Evolutionary conservation across 1,140 invertebrate species (phyloP), one percentile per base, ranked within the genome.

Genomic region (Anoplolepis gracilipes): DNA sequence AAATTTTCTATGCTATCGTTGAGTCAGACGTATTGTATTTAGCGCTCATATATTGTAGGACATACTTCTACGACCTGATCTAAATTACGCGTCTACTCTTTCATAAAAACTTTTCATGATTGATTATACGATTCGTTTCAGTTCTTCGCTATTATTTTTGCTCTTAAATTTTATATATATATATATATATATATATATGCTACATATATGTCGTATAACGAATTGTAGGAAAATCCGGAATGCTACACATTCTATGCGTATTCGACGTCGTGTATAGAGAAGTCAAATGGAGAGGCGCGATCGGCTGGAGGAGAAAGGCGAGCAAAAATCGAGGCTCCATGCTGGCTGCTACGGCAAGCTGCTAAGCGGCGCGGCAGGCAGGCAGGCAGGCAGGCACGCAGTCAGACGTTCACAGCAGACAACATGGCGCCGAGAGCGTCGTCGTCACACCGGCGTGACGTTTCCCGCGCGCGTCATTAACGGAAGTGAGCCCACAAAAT

Each of bases 401-500:
- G 67, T 59, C 90, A 91, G 91, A 93, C 93, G 87, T 87, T 81
- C 90, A 86, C 77, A 87, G 91, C 92, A 95, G 94, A 95, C 94
- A 95, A 95, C 91, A 94, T 95, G 94, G 94, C 94, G 93, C 94
- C 94, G 94, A 87, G 87, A 79, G 61, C 79, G 79, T 86, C 88
- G 90, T 90, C 92, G 90, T 92, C 91, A 90, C 84, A 88, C 91
- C 88, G 90, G 87, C 90, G 91, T 94, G 93, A 94, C 93, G 92
- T 94, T 93, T 92, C 91, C 92, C 91, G 92, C 90, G 91, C 93
- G 91, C 93, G 92, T 93, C 93, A 93, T 93, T 92, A 92, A 92
- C 93, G 93, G 93, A 94, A 94, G 94, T 93, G 92, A 92, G 91
- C 79, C 88, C 90, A 93, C 93, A 95, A 94, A 88, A 94, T 94